Percentiles rank a stretch among this genome's conserved stretches.
Conservation (phyloP, 2,113 vertebrate genomes). For the Gasterosteus nipponicus region DNA sequence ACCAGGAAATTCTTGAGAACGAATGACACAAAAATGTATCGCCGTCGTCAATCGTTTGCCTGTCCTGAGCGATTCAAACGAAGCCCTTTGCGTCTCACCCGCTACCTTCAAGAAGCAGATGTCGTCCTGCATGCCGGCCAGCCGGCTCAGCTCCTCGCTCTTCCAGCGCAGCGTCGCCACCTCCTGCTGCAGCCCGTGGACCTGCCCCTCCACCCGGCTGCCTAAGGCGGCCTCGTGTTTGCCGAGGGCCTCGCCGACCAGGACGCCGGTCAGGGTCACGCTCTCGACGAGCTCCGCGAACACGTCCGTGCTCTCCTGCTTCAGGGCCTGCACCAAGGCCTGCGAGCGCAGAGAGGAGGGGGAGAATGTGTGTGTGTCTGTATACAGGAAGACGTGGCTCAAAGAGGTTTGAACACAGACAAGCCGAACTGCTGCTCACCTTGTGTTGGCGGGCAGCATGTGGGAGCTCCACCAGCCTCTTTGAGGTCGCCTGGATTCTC, state of each 20-base stretch:
- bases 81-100: neutral
- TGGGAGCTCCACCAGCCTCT: slow-evolving; percentile 65
- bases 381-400: neutral
- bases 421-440: slow-evolving; percentile 42
- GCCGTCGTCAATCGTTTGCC: neutral
- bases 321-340: slow-evolving; percentile 71
- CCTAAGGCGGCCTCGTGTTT: slow-evolving; percentile 59
- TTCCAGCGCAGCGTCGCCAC: slow-evolving; percentile 64
- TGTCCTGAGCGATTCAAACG: neutral
- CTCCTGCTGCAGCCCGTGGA: slow-evolving; percentile 75
- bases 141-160: slow-evolving; percentile 66
- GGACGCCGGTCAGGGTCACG: slow-evolving; percentile 59
- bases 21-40: neutral
- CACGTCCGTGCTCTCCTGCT: slow-evolving; percentile 65
- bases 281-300: slow-evolving; percentile 63
- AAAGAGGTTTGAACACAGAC: neutral
- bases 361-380: neutral
- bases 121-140: slow-evolving; percentile 70
- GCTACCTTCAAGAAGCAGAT: slow-evolving; percentile 77
- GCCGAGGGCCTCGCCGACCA: slow-evolving; percentile 67
- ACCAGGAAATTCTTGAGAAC: slow-evolving; percentile 65
- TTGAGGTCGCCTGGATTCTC: slow-evolving; percentile 69
- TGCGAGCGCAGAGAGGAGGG: slow-evolving; percentile 20
- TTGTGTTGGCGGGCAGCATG: slow-evolving; percentile 68
- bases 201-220: slow-evolving; percentile 55